Conservation (phyloP, 1,140 invertebrate genomes). For the Pinna nobilis region DNA sequence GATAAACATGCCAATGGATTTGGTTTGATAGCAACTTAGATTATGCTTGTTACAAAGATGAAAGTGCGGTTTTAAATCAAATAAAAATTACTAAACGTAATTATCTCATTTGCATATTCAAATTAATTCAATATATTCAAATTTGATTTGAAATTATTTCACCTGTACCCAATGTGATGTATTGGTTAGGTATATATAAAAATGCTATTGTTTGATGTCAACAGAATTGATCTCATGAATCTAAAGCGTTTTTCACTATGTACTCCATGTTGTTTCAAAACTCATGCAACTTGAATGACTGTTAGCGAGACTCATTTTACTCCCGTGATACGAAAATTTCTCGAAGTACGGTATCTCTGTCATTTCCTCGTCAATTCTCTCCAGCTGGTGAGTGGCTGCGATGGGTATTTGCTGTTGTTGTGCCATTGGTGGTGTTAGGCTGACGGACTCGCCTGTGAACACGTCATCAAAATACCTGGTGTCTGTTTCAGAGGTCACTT, state of each 20-base stretch:
- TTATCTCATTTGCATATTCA: too few species aligned
- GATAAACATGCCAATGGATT: too few species aligned
- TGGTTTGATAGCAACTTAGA: too few species aligned
- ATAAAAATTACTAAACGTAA: too few species aligned
- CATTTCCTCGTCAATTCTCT: slow-evolving; percentile 63
- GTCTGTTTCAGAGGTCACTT: slow-evolving; percentile 96
- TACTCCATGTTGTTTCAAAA: slow-evolving; percentile 64
- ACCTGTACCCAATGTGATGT: too few species aligned
- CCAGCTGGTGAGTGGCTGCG: slow-evolving; percentile 43
- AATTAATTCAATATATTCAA: too few species aligned
- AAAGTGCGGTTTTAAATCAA: too few species aligned
- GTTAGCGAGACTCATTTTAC: slow-evolving; percentile 58
- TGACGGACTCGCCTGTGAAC: slow-evolving; percentile 98
- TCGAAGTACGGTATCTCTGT: slow-evolving; percentile 67
- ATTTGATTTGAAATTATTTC: too few species aligned
- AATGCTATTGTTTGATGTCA: neutral
- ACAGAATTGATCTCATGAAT: neutral
- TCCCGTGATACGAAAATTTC: slow-evolving; percentile 70
- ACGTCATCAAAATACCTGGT: slow-evolving; percentile 98
- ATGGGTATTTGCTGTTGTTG: slow-evolving; percentile 1
- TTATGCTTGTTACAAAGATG: too few species aligned
- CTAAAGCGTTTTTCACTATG: slow-evolving; percentile 22
- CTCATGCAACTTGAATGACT: slow-evolving; percentile 60
- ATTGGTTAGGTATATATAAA: neutral
- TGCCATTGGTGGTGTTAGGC: slow-evolving; percentile 89